Percentiles rank a stretch among this genome's conserved stretches.
Conservation (phyloP, 2,888 invertebrate species). For the Encarsia formosa region DNA sequence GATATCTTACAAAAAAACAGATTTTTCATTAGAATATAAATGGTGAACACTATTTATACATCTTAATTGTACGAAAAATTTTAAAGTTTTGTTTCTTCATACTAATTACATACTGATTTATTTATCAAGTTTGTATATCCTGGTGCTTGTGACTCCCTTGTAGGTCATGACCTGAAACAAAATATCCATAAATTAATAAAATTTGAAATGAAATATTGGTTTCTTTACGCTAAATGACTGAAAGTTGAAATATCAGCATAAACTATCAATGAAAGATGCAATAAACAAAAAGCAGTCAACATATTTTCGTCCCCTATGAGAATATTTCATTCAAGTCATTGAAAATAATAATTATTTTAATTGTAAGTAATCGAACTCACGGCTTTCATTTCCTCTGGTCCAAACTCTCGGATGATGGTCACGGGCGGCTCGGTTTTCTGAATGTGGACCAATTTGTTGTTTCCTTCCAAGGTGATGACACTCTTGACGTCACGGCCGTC, state of each 20-base stretch:
- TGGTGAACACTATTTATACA: not conserved
- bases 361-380: constrained; percentile 58
- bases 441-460: constrained; percentile 73
- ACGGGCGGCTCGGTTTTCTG: constrained; percentile 75
- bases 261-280: not conserved
- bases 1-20: too few species aligned
- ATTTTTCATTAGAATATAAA: too few species aligned
- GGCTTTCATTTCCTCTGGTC: constrained; percentile 70
- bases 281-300: too few species aligned
- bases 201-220: too few species aligned
- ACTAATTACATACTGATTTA: not conserved
- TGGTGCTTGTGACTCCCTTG: constrained; percentile 68
- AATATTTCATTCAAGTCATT: too few species aligned
- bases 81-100: too few species aligned
- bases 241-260: not conserved
- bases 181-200: not conserved
- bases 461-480: constrained; percentile 72
- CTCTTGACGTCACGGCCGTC: constrained; percentile 85
- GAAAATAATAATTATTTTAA: too few species aligned
- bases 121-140: constrained; percentile 66
- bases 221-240: too few species aligned
- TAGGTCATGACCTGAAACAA: constrained; percentile 65
- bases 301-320: too few species aligned
- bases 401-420: constrained; percentile 71
- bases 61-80: constrained; percentile 17